Conservation (phyloP, 2,888 invertebrate species). For the Diachrysia chrysitis region DNA sequence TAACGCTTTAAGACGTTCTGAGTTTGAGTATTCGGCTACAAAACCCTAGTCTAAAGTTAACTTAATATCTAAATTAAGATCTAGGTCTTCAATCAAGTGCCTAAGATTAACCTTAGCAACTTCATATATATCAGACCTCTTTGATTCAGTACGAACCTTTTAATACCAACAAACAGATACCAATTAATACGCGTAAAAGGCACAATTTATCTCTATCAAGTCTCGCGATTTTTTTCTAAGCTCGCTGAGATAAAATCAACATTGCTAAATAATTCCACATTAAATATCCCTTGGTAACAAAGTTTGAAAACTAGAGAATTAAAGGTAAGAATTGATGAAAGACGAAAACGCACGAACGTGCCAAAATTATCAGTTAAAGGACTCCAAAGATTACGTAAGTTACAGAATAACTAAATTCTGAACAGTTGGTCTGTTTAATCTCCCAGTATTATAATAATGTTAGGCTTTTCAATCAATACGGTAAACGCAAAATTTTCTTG, state of each 20-base stretch:
- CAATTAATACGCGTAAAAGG: neutral
- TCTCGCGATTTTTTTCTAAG: slow-evolving; percentile 5
- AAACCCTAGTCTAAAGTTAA: too few relatives aligned
- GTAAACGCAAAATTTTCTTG: neutral
- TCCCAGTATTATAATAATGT: neutral
- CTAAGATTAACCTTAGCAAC: neutral
- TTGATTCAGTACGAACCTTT: neutral
- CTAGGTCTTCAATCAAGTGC: neutral
- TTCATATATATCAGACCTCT: neutral
- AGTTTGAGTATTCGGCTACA: too few relatives aligned
- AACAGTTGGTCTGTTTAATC: slow-evolving; percentile 2
- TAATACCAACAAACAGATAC: neutral
- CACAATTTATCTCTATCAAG: slow-evolving; percentile 16
- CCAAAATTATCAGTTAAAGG: slow-evolving; percentile 9
- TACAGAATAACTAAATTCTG: slow-evolving; percentile 10
- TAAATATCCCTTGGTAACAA: slow-evolving; percentile 21
- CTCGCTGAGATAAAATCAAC: slow-evolving; percentile 28
- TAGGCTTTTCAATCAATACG: neutral
- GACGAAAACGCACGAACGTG: slow-evolving; percentile 12
- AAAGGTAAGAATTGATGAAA: slow-evolving; percentile 18
- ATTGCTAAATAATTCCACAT: slow-evolving; percentile 44
- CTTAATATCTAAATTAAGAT: neutral
- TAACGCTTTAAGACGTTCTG: too few relatives aligned
- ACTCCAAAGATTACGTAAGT: neutral
- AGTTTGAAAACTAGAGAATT: slow-evolving; percentile 6